phyloP scores from a whole-genome alignment of 35 echinoderm and acorn worm species.

The Chiridota heheva region DNA sequence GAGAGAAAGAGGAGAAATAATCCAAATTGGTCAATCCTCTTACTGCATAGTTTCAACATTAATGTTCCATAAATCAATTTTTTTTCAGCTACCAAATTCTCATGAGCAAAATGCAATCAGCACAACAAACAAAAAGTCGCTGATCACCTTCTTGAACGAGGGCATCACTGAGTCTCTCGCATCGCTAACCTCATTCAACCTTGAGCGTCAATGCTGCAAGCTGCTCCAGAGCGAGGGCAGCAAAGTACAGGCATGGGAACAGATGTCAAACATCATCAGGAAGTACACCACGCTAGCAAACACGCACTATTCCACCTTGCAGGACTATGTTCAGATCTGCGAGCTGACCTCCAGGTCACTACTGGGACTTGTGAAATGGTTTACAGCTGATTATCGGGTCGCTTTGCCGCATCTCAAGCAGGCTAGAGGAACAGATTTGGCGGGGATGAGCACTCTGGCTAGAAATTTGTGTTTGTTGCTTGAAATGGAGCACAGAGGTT shows the following conservation, averaged over 20 bases:
- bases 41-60: no score
- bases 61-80: no score
- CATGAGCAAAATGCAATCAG: constrained; percentile 19
- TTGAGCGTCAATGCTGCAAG: constrained; percentile 83
- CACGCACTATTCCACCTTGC: neutral
- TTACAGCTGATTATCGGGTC: constrained; percentile 70
- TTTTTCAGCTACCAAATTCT: constrained; percentile 60
- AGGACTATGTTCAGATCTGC: constrained; percentile 28
- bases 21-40: no score
- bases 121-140: neutral
- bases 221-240: constrained; percentile 65
- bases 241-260: constrained; percentile 52
- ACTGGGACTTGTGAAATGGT: constrained; percentile 90
- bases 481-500: constrained; percentile 87
- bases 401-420: constrained; percentile 78
- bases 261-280: constrained; percentile 51
- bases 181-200: constrained; percentile 42
- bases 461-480: constrained; percentile 66
- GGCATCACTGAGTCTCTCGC: constrained; percentile 7
- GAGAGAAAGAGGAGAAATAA: no score
- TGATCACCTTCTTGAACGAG: constrained; percentile 5
- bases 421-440: constrained; percentile 43
- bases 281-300: constrained; percentile 62
- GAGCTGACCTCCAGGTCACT: constrained; percentile 71
- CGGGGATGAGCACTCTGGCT: constrained; percentile 47